These are phyloP conservation scores for Pogonomyrmex barbatus DNA, from an alignment of 1,140 invertebrate species.

Conservation along the genomic window DNA sequence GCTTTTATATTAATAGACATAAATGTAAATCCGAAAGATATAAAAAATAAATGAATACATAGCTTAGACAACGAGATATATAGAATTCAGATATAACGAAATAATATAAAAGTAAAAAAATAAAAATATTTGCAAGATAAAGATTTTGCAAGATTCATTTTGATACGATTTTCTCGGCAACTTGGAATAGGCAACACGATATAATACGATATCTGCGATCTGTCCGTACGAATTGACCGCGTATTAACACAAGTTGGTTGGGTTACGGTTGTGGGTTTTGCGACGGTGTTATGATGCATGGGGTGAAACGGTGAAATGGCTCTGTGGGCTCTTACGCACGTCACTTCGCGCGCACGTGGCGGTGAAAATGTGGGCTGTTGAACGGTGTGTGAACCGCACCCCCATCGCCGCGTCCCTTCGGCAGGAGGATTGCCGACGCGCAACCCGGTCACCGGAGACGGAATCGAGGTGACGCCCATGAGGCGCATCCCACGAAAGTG, in stretches of 20 bases:
- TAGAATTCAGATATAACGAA: no score
- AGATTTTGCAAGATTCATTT: not conserved
- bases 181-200: not conserved
- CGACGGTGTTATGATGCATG: slow-evolving; percentile 72
- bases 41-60: not conserved
- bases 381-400: slow-evolving; percentile 65
- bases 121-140: no score
- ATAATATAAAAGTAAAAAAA: no score
- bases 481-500: slow-evolving; percentile 84
- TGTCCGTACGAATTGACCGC: slow-evolving; percentile 48
- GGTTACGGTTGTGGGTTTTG: slow-evolving; percentile 72
- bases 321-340: slow-evolving; percentile 62
- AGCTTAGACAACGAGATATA: not conserved
- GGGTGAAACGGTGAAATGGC: slow-evolving; percentile 73
- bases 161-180: not conserved
- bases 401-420: slow-evolving; percentile 69
- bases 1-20: not conserved
- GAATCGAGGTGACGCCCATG: slow-evolving; percentile 84
- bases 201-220: slow-evolving; percentile 19
- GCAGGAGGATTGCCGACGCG: slow-evolving; percentile 84
- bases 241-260: slow-evolving; percentile 74
- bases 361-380: slow-evolving; percentile 52
- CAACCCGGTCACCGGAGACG: slow-evolving; percentile 88
- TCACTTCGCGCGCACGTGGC: slow-evolving; percentile 68
- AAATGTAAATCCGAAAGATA: not conserved